Evolutionary conservation across 2,888 invertebrate species (phyloP), one percentile per base, ranked within the genome.

Genomic region (Graphium colonna): DNA sequence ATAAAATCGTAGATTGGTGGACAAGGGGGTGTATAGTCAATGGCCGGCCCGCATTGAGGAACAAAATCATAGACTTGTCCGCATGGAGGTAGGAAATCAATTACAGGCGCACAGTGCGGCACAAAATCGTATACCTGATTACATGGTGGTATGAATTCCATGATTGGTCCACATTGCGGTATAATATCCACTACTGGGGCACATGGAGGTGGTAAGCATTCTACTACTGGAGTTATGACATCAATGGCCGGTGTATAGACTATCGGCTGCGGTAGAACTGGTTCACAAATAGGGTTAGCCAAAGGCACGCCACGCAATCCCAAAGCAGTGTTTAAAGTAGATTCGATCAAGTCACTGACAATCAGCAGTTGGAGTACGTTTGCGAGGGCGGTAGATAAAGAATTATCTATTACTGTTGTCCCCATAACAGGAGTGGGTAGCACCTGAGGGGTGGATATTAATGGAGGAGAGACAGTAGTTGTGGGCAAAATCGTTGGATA

Each of bases 341-440:
- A 60, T 48, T 77, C 75, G 1, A 82, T 64, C 0, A 82, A 57
- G 7, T 82, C 77, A n/a, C 77, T 80, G 0, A 79, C 75, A 0
- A 85, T 75, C 0, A 83, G 59, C 0, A 83, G 57, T 52, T 83
- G 83, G 1, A 85, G 56, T 0, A 82, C 75, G 26, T 82, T 82
- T 0, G 80, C 83, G 17, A 85, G 59, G 0, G 80, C 61, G 45
- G 75, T 82, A 1, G 79, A 73, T 1, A 85, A 59, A 0, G 76
- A 73, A 43, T 79, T 80, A 45, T 85, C 82, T 1, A 81, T 56
- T 0, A 81, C 58, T 0, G 81, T 79, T 0, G 75, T 75, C 0
- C 69, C 57, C 1, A 71, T 63, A 0, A 63, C 28, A 2, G 31
- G 43, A 2, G 39, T 13, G 3, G 42, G 4, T 7, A 59, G 45